These are phyloP conservation scores for Prunella strophiata DNA, from an alignment of 2,797 vertebrate species.

Conservation along the genomic window DNA sequence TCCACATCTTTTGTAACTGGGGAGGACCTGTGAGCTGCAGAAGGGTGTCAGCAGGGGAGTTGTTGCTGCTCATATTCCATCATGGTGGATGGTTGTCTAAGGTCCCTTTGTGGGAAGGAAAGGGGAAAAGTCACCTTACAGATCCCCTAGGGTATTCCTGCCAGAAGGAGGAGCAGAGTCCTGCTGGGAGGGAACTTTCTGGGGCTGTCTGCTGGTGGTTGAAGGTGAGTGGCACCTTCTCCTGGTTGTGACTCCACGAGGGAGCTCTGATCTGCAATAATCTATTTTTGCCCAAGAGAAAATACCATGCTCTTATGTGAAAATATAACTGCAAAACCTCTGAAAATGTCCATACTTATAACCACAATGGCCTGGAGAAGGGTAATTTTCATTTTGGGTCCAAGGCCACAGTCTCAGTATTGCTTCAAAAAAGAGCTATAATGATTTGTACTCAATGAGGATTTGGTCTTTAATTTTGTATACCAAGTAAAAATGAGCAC, in stretches of 20 bases:
- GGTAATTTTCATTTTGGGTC: not conserved
- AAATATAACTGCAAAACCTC: not conserved
- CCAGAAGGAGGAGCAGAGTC: not conserved
- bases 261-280: not conserved
- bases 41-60: fast-evolving
- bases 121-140: not conserved
- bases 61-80: not conserved
- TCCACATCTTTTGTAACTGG: not conserved
- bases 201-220: not conserved
- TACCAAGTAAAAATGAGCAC: not conserved
- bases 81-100: not conserved
- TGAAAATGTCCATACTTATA: not conserved
- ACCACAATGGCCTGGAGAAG: not conserved
- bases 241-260: not conserved
- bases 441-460: not conserved
- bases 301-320: not conserved
- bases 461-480: not conserved
- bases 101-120: fast-evolving
- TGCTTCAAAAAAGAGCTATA: not conserved
- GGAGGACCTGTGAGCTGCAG: not conserved
- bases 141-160: not conserved
- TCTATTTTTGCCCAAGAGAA: not conserved
- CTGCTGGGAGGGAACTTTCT: not conserved
- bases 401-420: not conserved
- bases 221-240: not conserved